These are phyloP conservation scores for Sipha maydis DNA, from an alignment of 2,888 invertebrate genomes.

Conservation along the genomic window DNA sequence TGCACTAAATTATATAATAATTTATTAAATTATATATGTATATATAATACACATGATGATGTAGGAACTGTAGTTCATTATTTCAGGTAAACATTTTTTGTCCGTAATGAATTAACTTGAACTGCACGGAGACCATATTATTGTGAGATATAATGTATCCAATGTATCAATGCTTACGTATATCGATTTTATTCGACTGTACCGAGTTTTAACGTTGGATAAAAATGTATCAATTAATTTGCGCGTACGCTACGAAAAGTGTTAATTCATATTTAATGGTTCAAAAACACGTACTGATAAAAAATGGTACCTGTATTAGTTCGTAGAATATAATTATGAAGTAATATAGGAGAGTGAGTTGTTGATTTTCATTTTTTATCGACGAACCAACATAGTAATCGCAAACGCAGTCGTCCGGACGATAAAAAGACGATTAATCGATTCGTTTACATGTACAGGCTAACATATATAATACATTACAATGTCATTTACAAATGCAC, in stretches of 20 bases:
- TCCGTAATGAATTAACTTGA: no score
- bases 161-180: no score
- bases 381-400: neutral
- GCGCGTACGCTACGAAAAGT: neutral
- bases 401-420: neutral
- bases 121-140: no score
- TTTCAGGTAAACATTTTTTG: no score
- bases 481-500: neutral
- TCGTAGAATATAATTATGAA: neutral
- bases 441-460: neutral
- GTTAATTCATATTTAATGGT: neutral
- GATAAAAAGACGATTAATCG: conserved; percentile 21
- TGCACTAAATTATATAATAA: no score
- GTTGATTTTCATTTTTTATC: neutral
- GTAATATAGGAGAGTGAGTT: neutral
- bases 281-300: neutral
- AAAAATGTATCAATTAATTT: neutral
- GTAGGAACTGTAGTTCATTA: no score
- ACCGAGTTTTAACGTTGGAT: neutral
- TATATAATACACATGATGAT: no score
- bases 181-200: neutral
- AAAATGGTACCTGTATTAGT: neutral
- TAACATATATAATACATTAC: no score
- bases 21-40: no score
- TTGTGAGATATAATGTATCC: no score